Base-by-base conservation (phyloP, 2,888 invertebrate species). In the Ecliptopera silaceata region DNA sequence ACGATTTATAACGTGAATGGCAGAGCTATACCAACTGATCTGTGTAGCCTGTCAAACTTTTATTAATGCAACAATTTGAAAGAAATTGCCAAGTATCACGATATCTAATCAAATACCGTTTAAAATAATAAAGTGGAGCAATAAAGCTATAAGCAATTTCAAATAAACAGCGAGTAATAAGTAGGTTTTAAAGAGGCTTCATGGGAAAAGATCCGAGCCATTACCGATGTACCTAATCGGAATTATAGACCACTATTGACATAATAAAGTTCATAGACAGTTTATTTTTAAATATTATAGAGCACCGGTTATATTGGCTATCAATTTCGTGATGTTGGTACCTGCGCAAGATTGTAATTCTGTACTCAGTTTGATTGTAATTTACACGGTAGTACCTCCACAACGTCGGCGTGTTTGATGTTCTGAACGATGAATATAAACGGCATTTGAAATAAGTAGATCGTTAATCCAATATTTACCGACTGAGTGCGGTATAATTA, bases 221-320 rank as follows among this genome's bases (percentile, higher is more conserved):
- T 86, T 81, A 84, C 72, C 68, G 69, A 75, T 74, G 70, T 74
- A 63, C 63, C 69, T 80, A 82, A 85, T 82, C 63, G 66, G 68
- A 66, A 74, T 76, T 65, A 71, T 74, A 76, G 76, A 81, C 77
- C 77, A 83, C 82, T 86, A 87, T 86, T 80, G 79, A 79, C 71
- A 74, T 82, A 78, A 87, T 86, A 81, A 53, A 84, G 77, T 79
- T 81, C 57, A 71, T 72, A 72, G 71, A 72, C 66, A n/a, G n/a
- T n/a, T 73, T 61, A 67, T 69, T 78, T 72, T 57, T 79, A 82
- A 75, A 74, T 68, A 63, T 64, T 66, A 64, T 8, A 39, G 10
- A 72, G 61, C 68, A 68, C 59, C 60, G 56, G 60, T 64, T 66
- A 73, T 71, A 69, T 71, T 50, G 56, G 65, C 68, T 71, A 70